Evolutionary conservation across 2,888 invertebrate genomes (phyloP).

Genomic region (Cephus rjabovi): DNA sequence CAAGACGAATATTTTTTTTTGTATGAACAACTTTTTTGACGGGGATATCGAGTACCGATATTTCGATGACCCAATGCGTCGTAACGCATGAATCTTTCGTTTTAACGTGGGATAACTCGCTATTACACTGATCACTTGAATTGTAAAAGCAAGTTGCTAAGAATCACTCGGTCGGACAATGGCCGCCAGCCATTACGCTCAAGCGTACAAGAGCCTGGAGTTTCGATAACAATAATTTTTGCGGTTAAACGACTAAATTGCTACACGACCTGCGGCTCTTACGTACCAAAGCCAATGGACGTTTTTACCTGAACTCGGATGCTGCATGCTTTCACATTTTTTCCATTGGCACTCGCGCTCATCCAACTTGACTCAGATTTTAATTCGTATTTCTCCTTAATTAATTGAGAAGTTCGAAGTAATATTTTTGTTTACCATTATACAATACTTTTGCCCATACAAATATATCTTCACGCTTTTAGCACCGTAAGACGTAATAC

Average conservation of each 20-base stretch:
- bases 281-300: neutral
- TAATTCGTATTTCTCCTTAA: neutral
- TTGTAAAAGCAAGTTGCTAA: slow-evolving; percentile 34
- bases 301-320: neutral
- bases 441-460: neutral
- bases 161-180: slow-evolving; percentile 39
- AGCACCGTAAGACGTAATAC: neutral
- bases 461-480: neutral
- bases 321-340: slow-evolving; percentile 1
- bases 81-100: neutral
- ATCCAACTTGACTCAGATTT: slow-evolving; percentile 13
- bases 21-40: neutral
- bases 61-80: neutral
- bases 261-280: slow-evolving; percentile 38
- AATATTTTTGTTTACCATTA: neutral
- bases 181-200: slow-evolving; percentile 43
- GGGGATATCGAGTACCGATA: neutral
- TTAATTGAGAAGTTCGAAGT: neutral
- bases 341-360: slow-evolving; percentile 16
- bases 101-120: slow-evolving; percentile 31
- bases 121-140: slow-evolving; percentile 44
- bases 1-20: neutral
- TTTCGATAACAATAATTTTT: slow-evolving; percentile 58
- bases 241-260: slow-evolving; percentile 60
- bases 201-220: slow-evolving; percentile 17